Evolutionary conservation across 2,797 vertebrate species (phyloP).

Genomic region (Geotrypetes seraphini): DNA sequence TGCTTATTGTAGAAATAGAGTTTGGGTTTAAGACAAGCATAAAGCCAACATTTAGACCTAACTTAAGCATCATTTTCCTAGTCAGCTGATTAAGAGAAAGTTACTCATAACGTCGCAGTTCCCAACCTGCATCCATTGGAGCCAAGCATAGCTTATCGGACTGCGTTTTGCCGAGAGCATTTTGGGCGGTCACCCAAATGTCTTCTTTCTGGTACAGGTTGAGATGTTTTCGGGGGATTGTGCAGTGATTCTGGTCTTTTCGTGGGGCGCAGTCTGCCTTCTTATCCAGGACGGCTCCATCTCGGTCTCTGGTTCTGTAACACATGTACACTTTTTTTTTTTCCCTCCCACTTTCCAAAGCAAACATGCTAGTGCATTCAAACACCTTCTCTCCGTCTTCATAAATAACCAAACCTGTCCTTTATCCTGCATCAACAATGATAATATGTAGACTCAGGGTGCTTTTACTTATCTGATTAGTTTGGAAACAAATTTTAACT

Average conservation of each 20-base stretch:
- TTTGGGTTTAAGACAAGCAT: neutral
- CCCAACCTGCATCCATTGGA: slow-evolving; percentile 73
- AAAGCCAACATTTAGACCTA: slow-evolving; percentile 3
- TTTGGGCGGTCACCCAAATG: slow-evolving; percentile 65
- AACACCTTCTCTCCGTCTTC: too few relatives aligned
- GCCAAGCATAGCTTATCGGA: slow-evolving; percentile 46
- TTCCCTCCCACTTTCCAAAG: too few relatives aligned
- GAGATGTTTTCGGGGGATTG: slow-evolving; percentile 56
- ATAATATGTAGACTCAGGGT: too few relatives aligned
- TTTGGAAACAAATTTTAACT: too few relatives aligned
- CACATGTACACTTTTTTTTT: neutral
- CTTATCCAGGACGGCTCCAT: neutral
- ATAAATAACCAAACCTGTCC: too few relatives aligned
- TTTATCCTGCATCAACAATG: too few relatives aligned
- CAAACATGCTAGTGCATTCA: too few relatives aligned
- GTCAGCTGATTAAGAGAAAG: neutral
- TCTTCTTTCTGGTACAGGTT: slow-evolving; percentile 50
- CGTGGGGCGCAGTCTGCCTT: slow-evolving; percentile 19
- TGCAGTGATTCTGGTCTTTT: slow-evolving; percentile 24
- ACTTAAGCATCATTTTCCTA: neutral
- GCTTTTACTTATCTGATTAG: too few relatives aligned
- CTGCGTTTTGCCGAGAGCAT: slow-evolving; percentile 54
- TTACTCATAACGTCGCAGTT: too few relatives aligned
- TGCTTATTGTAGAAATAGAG: too few relatives aligned
- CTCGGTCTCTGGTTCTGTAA: slow-evolving; percentile 26